Percentiles rank a stretch among this genome's conserved stretches.
Evolutionary conservation across 2,797 vertebrate genomes (phyloP).

Genomic region (Bradypodion pumilum): DNA sequence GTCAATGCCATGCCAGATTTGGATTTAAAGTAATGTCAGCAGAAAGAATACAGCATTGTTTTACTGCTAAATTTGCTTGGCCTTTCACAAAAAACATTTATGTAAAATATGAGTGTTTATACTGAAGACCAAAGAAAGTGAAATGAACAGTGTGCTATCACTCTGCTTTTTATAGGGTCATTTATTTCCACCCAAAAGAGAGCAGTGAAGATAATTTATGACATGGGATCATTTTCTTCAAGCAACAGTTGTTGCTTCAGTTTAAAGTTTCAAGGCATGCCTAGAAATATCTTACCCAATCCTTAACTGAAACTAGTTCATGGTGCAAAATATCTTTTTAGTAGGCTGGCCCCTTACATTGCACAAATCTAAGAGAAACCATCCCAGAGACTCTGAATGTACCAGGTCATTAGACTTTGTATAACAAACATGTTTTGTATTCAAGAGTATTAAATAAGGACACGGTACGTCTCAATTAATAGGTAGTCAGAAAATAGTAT

Average conservation of each 20-base stretch:
- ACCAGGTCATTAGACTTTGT: not conserved
- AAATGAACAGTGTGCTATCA: not conserved
- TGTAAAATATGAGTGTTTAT: not conserved
- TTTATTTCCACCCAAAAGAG: constrained; percentile 19
- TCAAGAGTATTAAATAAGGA: not conserved
- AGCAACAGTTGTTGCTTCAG: not conserved
- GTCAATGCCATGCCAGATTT: not conserved
- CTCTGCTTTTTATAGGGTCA: not conserved
- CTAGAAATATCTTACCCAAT: constrained; percentile 11
- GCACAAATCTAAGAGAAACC: not conserved
- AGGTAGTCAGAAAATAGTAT: not conserved
- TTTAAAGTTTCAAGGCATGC: not conserved
- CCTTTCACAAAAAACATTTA: not conserved
- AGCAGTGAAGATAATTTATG: constrained; percentile 11
- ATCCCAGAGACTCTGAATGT: not conserved
- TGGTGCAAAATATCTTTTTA: not conserved
- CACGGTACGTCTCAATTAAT: not conserved
- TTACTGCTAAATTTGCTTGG: not conserved
- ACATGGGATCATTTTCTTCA: not conserved
- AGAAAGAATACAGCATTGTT: not conserved
- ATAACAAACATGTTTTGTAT: not conserved
- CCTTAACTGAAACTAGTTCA: constrained; percentile 6
- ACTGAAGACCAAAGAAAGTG: constrained; percentile 2
- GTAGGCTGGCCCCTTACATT: constrained; percentile 1
- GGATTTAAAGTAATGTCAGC: not conserved